Evolutionary conservation across 2,797 vertebrate species (phyloP).

Genomic region (Ptychadena robeensis): DNA sequence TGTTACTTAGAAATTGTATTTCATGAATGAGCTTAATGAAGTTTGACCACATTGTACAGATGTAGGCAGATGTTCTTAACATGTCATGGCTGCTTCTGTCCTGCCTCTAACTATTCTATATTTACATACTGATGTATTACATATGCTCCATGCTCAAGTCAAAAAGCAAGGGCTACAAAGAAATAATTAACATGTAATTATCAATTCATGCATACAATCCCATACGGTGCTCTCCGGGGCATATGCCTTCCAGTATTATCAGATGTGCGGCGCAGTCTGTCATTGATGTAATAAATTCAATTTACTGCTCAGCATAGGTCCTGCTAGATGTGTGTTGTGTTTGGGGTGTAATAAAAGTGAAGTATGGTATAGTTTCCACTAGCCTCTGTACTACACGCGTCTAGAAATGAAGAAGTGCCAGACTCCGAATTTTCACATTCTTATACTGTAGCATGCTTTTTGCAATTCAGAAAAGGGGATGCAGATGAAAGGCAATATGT

Average conservation of each 20-base stretch:
- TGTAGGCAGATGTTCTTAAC: not conserved
- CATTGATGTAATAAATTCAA: not conserved
- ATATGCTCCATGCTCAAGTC: not conserved
- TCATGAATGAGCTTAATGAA: not conserved
- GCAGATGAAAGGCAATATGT: too few relatives aligned
- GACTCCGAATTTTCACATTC: not conserved
- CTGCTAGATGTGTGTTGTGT: too few relatives aligned
- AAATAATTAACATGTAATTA: conserved; percentile 1
- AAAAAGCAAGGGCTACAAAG: not conserved
- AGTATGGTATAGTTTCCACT: not conserved
- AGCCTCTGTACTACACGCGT: not conserved
- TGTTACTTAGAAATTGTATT: too few relatives aligned
- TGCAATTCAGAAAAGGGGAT: too few relatives aligned
- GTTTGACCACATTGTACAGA: not conserved
- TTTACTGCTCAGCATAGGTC: not conserved
- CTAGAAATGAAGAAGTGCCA: not conserved
- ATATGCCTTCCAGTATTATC: not conserved
- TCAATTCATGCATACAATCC: conserved; percentile 9
- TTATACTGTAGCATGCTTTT: too few relatives aligned
- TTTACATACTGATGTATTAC: not conserved
- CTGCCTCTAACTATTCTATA: not conserved
- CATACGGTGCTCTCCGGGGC: not conserved
- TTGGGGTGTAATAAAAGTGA: too few relatives aligned
- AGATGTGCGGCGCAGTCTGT: not conserved
- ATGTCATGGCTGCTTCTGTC: not conserved